phyloP scores from a whole-genome alignment of 2,888 invertebrate species.

The Rugalucina vietnamica region DNA sequence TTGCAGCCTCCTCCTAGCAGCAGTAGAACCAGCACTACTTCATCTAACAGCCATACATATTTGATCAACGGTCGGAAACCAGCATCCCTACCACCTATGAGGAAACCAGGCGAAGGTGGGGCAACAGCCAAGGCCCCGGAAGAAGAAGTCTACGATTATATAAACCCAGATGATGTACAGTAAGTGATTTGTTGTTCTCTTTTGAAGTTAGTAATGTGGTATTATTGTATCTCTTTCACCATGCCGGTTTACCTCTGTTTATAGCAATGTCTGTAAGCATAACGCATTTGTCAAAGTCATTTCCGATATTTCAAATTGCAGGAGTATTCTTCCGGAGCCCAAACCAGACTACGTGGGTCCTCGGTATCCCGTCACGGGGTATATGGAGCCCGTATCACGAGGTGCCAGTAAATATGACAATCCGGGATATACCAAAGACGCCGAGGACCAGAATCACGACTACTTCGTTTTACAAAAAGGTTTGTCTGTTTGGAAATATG shows the following conservation, averaged over 20 bases:
- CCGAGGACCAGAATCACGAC: neutral
- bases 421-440: neutral
- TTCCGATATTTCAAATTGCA: no score
- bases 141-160: constrained; percentile 45
- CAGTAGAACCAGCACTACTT: no score
- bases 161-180: constrained; percentile 40
- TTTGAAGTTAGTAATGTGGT: no score
- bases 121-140: neutral
- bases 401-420: neutral
- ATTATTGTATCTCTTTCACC: no score
- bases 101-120: neutral
- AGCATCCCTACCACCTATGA: neutral
- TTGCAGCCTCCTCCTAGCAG: neutral
- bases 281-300: no score
- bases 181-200: constrained; percentile 8
- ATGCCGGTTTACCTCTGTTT: no score
- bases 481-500: no score
- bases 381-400: neutral
- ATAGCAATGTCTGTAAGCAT: no score
- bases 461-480: constrained; percentile 8
- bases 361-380: neutral
- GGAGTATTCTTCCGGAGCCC: neutral
- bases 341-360: neutral
- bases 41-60: neutral
- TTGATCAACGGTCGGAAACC: neutral